Base-by-base conservation (phyloP, 2,797 vertebrate species). In the Lagocephalus sceleratus region DNA sequence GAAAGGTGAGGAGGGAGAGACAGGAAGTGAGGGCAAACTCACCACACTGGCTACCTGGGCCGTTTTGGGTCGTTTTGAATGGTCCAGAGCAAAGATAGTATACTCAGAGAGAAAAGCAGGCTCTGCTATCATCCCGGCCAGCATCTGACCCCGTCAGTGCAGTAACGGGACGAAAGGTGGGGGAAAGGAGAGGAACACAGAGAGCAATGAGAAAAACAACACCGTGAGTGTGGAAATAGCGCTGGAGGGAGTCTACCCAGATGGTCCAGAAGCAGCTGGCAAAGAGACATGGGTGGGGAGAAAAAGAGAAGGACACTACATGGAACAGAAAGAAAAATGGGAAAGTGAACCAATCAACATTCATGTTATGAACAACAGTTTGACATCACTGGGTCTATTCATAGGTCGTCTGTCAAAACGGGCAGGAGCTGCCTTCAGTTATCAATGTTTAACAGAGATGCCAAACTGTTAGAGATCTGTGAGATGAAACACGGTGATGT, bases 1-100 rank as follows among this genome's bases (percentile, higher is more conserved):
- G 60, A 57, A 69, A 48, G 67, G 75, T 46, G 66, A 83, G 64
- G 63, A 82, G 71, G 69, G 81, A 58, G 82, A 87, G 75, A 81
- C 87, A 85, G 81, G 79, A 85, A 81, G 90, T 88, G 88, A 90
- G 88, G 83, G 80, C 83, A 88, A 89, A 98, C 96, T 99, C 96
- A 99, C 96, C 97, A 94, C 94, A 95, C 94, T 77, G 77, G 89
- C 93, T 93, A 90, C 93, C 92, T 94, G 92, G 88, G 94, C 86
- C 83, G 93, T 86, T 91, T 94, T 92, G 91, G 92, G 94, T 89
- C 83, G 91, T 82, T 95, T 96, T 94, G 92, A 94, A 91, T 93
- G 88, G 93, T 99, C 97, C 96, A 99, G 94, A 95, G 96, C 95
- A 99, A 99, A 99, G 92, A 99, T 90, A 98, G 97, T 99, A 92